These are phyloP conservation scores for Microplitis deprimator DNA, from an alignment of 2,888 invertebrate genomes.

Conservation along the genomic window DNA sequence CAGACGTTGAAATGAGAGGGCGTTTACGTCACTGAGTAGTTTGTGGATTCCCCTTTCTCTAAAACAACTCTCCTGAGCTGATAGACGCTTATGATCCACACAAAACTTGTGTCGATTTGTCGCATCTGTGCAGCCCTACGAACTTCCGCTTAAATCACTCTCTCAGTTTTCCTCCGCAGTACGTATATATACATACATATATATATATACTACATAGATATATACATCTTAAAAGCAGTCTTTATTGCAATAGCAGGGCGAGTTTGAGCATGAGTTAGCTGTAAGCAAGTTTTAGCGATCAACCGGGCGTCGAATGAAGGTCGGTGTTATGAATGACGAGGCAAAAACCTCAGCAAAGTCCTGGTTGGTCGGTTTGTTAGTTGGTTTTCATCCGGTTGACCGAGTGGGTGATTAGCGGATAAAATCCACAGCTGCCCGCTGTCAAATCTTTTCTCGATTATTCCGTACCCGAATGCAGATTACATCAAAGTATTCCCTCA, in stretches of 20 bases:
- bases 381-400: constrained; percentile 22
- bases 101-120: constrained; percentile 70
- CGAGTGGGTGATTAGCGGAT: constrained; percentile 46
- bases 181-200: not conserved
- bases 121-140: constrained; percentile 68
- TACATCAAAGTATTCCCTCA: constrained; percentile 11
- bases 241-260: constrained; percentile 45
- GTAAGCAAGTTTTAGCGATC: constrained; percentile 40
- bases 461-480: constrained; percentile 12
- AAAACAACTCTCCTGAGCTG: not conserved
- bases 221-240: constrained; percentile 30
- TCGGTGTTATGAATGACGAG: constrained; percentile 65
- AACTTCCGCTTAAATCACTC: constrained; percentile 70
- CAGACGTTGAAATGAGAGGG: not conserved
- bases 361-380: constrained; percentile 5
- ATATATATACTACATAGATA: constrained; percentile 9
- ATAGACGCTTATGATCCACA: constrained; percentile 54
- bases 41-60: not conserved
- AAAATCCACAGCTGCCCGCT: constrained; percentile 60
- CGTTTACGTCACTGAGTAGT: not conserved
- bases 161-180: constrained; percentile 42
- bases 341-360: constrained; percentile 58
- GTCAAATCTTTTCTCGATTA: constrained; percentile 67
- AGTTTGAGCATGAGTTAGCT: constrained; percentile 38
- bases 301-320: constrained; percentile 39